Percentiles rank a stretch among this genome's conserved stretches.
These are phyloP conservation scores for Rotaria sp. DNA, from an alignment of 2,888 invertebrate genomes.

Conservation along the genomic window DNA sequence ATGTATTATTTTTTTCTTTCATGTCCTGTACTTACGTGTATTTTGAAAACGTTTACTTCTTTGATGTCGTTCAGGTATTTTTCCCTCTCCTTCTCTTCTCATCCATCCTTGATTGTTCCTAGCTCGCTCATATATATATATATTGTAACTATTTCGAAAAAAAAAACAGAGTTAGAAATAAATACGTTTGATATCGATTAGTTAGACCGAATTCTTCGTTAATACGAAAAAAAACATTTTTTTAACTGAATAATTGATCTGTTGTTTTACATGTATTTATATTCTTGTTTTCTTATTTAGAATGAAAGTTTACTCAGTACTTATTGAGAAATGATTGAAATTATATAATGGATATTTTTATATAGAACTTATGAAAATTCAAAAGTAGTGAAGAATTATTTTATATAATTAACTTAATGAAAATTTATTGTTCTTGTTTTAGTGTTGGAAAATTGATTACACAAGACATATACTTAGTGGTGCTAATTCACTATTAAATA, in stretches of 20 bases:
- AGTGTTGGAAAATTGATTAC: slow-evolving; percentile 96
- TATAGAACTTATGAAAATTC: slow-evolving; percentile 99
- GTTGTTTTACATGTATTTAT: slow-evolving; percentile 65
- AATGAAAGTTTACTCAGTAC: slow-evolving; percentile 90
- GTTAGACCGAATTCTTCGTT: too few species aligned
- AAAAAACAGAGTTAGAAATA: too few species aligned
- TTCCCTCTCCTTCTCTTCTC: too few species aligned
- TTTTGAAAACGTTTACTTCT: too few species aligned
- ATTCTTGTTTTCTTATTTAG: slow-evolving; percentile 45
- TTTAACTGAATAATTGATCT: slow-evolving; percentile 96
- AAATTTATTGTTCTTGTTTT: slow-evolving; percentile 41
- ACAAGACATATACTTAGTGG: slow-evolving; percentile 96
- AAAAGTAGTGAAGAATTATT: slow-evolving; percentile 65
- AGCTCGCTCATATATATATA: too few species aligned
- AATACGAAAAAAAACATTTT: slow-evolving; percentile 95
- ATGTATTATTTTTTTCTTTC: too few species aligned
- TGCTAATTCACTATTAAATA: slow-evolving; percentile 93
- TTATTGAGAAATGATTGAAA: slow-evolving; percentile 98
- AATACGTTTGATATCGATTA: too few species aligned
- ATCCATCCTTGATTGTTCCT: too few species aligned
- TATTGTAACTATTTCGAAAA: too few species aligned
- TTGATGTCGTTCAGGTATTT: too few species aligned
- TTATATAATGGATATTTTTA: slow-evolving; percentile 98
- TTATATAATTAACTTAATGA: neutral
- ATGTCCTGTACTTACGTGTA: too few species aligned